These are phyloP conservation scores for Allobates femoralis DNA, from an alignment of 2,797 vertebrate species.

Conservation along the genomic window DNA sequence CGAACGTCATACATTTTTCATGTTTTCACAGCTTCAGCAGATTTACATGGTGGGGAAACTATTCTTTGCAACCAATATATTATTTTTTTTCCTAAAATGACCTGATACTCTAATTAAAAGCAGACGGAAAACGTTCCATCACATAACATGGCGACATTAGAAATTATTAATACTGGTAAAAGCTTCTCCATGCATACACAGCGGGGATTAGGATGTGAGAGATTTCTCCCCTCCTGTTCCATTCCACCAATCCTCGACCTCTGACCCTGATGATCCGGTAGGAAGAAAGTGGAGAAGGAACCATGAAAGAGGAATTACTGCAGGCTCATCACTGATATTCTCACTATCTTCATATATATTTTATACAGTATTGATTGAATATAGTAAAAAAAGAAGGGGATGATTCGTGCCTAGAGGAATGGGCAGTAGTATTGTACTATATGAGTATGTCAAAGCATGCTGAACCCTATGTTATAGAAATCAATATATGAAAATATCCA, in stretches of 20 bases:
- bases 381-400: neutral
- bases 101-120: neutral
- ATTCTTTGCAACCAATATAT: neutral
- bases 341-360: neutral
- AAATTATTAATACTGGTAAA: neutral
- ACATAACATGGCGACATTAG: neutral
- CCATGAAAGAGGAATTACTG: neutral
- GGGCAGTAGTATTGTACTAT: neutral
- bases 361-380: neutral
- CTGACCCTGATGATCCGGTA: neutral
- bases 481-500: no score
- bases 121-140: neutral
- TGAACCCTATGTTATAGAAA: no score
- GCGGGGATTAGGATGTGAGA: neutral
- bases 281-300: neutral
- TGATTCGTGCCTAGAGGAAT: neutral
- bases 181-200: neutral
- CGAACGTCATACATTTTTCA: neutral
- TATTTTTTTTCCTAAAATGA: neutral
- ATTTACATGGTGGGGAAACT: neutral
- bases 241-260: neutral
- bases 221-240: neutral
- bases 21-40: neutral
- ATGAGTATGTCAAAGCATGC: neutral
- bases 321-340: neutral